These are phyloP conservation scores for Lineus longissimus DNA, from an alignment of 1,140 invertebrate genomes.

Conservation along the genomic window DNA sequence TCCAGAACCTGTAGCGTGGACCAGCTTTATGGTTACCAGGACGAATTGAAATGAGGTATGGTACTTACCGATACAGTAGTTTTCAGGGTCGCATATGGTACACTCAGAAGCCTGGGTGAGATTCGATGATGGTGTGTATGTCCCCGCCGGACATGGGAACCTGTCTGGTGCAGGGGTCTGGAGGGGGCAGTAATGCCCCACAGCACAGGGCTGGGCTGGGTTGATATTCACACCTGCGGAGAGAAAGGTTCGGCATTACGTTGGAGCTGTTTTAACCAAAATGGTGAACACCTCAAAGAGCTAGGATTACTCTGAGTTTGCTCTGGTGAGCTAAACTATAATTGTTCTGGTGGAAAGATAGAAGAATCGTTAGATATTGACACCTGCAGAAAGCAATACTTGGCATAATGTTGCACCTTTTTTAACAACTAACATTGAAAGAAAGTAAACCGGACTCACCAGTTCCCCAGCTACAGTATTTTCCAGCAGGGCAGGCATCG, in stretches of 20 bases:
- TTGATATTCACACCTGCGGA: constrained; percentile 27
- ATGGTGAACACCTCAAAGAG: no score
- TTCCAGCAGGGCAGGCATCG: constrained; percentile 38
- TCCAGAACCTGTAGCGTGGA: no score
- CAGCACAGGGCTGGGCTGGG: constrained; percentile 36
- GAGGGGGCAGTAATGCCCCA: constrained; percentile 44
- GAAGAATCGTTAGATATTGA: no score
- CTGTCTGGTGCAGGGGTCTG: constrained; percentile 36
- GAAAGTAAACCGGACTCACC: no score
- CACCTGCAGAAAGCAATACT: no score
- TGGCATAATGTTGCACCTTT: no score
- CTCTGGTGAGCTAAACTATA: no score
- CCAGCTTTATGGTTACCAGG: no score
- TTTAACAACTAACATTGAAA: no score
- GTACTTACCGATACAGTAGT: constrained; percentile 45
- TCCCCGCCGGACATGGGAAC: constrained; percentile 44
- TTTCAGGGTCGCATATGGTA: constrained; percentile 32
- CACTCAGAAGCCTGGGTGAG: constrained; percentile 36
- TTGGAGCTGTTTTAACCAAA: no score
- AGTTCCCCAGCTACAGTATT: constrained; percentile 36
- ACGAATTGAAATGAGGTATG: no score
- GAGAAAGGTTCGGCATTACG: not conserved
- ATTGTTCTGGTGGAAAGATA: not conserved
- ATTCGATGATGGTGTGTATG: constrained; percentile 32
- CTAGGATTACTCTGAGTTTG: no score